Conservation (phyloP, 2,888 invertebrate species). For the Drosophila borealis region DNA sequence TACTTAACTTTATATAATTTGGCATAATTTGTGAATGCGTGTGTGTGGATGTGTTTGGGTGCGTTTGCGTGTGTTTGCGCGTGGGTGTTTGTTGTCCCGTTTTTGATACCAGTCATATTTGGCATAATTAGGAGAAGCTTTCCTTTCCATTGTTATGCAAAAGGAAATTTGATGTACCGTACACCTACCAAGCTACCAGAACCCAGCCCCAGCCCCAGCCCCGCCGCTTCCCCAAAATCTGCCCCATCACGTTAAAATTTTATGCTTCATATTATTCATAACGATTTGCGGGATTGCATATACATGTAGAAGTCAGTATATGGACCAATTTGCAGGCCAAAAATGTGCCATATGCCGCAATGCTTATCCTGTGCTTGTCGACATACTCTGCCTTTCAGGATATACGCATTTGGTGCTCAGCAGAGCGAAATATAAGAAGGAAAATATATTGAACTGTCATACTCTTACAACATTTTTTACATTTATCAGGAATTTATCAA, state of each 20-base stretch:
- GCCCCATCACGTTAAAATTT: conserved; percentile 21
- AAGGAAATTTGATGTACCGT: conserved; percentile 50
- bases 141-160: conserved; percentile 58
- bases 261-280: conserved; percentile 62
- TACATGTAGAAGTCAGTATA: conserved; percentile 28
- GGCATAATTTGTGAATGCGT: conserved; percentile 35
- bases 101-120: conserved; percentile 46
- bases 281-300: conserved; percentile 48
- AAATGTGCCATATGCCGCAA: conserved; percentile 40
- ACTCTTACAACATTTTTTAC: too few species aligned
- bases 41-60: conserved; percentile 7
- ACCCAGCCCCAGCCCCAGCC: background rate
- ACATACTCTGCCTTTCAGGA: conserved; percentile 14
- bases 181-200: background rate
- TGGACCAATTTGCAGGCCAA: conserved; percentile 13
- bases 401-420: background rate
- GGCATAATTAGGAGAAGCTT: conserved; percentile 54
- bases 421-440: background rate
- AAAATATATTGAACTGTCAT: too few species aligned
- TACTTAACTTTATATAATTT: conserved; percentile 60
- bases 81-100: conserved; percentile 11
- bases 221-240: background rate
- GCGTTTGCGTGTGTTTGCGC: conserved; percentile 2
- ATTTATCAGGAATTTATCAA: too few species aligned
- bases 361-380: conserved; percentile 32